phyloP scores from a whole-genome alignment of 2,888 invertebrate species.

The Morinoia aosen region DNA sequence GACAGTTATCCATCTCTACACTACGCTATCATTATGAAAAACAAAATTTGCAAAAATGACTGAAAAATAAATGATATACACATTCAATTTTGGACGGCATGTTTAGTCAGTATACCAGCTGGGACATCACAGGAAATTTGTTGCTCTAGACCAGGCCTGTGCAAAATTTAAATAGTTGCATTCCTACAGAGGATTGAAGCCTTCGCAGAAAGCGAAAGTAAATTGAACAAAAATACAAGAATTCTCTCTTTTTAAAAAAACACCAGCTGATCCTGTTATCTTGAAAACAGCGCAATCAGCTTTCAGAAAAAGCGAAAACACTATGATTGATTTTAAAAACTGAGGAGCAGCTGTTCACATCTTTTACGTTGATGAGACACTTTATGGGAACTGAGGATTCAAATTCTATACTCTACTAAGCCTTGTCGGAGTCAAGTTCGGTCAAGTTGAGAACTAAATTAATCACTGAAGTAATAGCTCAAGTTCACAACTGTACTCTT shows the following conservation, averaged over 20 bases:
- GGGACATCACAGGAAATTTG: too few species aligned
- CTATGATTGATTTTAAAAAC: background rate
- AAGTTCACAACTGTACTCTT: too few species aligned
- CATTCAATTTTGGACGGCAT: too few species aligned
- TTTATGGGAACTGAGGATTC: background rate
- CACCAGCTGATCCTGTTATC: background rate
- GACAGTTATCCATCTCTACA: too few species aligned
- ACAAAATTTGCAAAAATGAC: too few species aligned
- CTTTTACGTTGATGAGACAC: background rate
- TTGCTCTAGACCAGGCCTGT: background rate
- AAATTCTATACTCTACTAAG: too few species aligned
- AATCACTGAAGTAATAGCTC: too few species aligned
- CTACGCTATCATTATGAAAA: too few species aligned
- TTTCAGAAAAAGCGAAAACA: background rate
- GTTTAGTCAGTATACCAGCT: too few species aligned
- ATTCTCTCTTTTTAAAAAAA: background rate
- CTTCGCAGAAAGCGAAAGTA: background rate
- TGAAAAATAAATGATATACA: too few species aligned
- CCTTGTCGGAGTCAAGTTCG: too few species aligned
- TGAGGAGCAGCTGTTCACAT: background rate
- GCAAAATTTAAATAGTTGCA: background rate
- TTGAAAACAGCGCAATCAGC: background rate
- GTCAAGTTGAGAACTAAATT: too few species aligned
- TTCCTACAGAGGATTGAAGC: background rate
- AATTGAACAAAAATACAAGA: background rate